A percentile compares a stretch with the other conserved stretches of the same genome.
These are phyloP conservation scores for Wasmannia auropunctata DNA, from an alignment of 1,140 invertebrate genomes.

Conservation along the genomic window DNA sequence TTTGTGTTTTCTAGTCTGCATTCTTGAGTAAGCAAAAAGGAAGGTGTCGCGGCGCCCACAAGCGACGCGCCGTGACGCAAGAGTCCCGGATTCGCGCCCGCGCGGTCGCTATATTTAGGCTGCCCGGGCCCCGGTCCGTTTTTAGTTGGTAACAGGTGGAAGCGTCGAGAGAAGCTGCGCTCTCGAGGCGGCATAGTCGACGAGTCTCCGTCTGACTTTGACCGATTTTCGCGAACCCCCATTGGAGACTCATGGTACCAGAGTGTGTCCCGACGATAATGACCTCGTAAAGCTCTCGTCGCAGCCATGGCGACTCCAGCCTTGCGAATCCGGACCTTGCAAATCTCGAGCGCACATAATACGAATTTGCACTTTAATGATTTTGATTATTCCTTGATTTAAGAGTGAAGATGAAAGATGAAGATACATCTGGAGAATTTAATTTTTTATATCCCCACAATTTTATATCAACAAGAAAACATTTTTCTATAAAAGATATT, in stretches of 20 bases:
- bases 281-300: slow-evolving; percentile 48
- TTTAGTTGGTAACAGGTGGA: slow-evolving; percentile 85
- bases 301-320: not conserved
- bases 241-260: slow-evolving; percentile 50
- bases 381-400: not conserved
- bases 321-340: not conserved
- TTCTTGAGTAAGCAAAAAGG: slow-evolving; percentile 52
- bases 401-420: too few species aligned
- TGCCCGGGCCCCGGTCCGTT: slow-evolving; percentile 82
- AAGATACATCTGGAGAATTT: not conserved
- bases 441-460: not conserved
- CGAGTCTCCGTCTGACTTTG: slow-evolving; percentile 80
- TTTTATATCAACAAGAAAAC: too few species aligned
- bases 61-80: slow-evolving; percentile 70
- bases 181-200: slow-evolving; percentile 69
- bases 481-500: not conserved
- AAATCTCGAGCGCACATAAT: not conserved
- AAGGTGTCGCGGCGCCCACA: slow-evolving; percentile 34
- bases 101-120: slow-evolving; percentile 82
- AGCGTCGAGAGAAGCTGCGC: slow-evolving; percentile 57
- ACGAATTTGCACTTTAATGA: not conserved
- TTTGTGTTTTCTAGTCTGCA: slow-evolving; percentile 33
- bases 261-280: slow-evolving; percentile 59
- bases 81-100: slow-evolving; percentile 76
- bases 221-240: slow-evolving; percentile 81